A percentile compares a stretch with the other conserved stretches of the same genome.
Conservation (phyloP, 2,797 vertebrate genomes). For the Pelochelys cantorii region DNA sequence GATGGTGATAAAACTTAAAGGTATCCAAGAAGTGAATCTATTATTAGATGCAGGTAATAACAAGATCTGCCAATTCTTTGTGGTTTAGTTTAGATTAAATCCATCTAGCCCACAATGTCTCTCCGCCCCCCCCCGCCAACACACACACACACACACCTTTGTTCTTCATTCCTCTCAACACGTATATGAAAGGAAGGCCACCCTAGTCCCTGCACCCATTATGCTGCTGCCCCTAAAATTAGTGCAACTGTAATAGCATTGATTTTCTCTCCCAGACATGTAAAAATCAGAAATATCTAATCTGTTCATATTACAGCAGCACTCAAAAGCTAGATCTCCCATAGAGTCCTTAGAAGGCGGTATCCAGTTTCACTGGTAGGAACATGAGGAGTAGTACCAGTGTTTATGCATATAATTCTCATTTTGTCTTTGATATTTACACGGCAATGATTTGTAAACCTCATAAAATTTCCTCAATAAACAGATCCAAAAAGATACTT, state of each 20-base stretch:
- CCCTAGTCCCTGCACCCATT: neutral
- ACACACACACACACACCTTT: neutral
- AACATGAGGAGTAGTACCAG: neutral
- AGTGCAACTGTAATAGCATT: neutral
- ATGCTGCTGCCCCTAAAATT: neutral
- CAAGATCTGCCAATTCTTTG: neutral
- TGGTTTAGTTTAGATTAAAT: neutral
- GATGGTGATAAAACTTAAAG: neutral
- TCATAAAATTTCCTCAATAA: neutral
- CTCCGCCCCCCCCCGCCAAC: neutral
- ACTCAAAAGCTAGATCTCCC: neutral
- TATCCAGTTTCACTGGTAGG: neutral
- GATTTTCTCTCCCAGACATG: neutral
- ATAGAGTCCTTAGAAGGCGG: neutral
- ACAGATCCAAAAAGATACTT: neutral
- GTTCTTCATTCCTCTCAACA: neutral
- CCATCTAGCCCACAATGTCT: neutral
- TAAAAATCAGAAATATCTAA: neutral
- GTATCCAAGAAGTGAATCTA: neutral
- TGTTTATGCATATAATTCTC: neutral
- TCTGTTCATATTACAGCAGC: neutral
- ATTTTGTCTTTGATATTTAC: neutral
- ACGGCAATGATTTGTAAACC: neutral
- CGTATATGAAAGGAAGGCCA: neutral
- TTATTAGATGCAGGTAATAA: neutral